Percentiles rank a stretch among this genome's conserved stretches.
phyloP scores from a whole-genome alignment of 1,140 invertebrate species.

The Wiebesia pumilae region DNA sequence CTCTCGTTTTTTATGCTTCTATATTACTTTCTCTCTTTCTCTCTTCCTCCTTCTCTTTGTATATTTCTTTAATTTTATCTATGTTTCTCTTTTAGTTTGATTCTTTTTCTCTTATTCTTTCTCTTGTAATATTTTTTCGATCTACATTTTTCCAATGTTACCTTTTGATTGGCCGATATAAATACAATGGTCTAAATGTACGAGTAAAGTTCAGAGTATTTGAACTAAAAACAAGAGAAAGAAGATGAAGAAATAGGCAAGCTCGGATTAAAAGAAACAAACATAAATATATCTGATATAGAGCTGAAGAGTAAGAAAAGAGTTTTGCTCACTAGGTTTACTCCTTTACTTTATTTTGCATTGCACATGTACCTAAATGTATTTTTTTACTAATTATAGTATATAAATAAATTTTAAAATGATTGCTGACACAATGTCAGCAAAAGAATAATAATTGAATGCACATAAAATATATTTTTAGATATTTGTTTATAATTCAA shows the following conservation, averaged over 20 bases:
- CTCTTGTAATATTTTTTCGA: constrained; percentile 1
- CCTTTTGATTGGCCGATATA: constrained; percentile 56
- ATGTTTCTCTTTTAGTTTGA: not conserved
- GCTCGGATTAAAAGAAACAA: not conserved
- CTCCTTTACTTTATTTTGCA: not conserved
- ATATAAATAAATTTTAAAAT: not conserved
- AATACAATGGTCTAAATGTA: constrained; percentile 55
- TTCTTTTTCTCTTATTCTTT: not conserved
- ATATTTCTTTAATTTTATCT: not conserved
- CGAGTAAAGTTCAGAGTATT: constrained; percentile 1
- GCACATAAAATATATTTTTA: not conserved
- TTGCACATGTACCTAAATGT: not conserved
- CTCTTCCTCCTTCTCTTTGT: not conserved
- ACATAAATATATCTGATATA: not conserved
- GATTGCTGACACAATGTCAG: not conserved
- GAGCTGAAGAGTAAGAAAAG: not conserved
- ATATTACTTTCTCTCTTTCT: not conserved
- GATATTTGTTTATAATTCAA: no score
- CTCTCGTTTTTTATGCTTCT: not conserved
- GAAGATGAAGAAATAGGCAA: constrained; percentile 3
- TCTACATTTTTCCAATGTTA: constrained; percentile 41
- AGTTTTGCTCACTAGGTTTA: not conserved
- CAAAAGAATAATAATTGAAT: no score
- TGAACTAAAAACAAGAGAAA: not conserved
- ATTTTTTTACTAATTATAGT: not conserved